Percentiles rank a stretch among this genome's conserved stretches.
These are phyloP conservation scores for Dicyrtoma fusca DNA, from an alignment of 2,888 invertebrate genomes.

Conservation along the genomic window DNA sequence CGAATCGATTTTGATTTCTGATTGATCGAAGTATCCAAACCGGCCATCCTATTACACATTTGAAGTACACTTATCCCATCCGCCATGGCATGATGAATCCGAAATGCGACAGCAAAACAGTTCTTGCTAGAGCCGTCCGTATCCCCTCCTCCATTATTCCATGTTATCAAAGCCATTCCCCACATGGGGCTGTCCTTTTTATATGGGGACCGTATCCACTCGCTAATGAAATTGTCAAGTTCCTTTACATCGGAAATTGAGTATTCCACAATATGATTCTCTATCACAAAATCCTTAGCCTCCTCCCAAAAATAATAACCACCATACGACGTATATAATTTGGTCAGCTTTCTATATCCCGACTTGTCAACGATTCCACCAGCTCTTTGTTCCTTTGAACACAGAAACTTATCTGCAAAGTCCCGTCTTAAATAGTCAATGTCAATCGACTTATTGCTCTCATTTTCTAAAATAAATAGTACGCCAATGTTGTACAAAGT, in stretches of 20 bases:
- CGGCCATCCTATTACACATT: conserved; percentile 1
- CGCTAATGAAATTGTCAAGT: background rate
- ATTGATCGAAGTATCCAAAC: background rate
- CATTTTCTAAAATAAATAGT: conserved; percentile 1
- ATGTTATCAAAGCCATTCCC: conserved; percentile 16
- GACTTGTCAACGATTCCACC: background rate
- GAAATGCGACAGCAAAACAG: conserved; percentile 11
- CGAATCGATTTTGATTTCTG: background rate
- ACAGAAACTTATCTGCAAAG: conserved; percentile 1
- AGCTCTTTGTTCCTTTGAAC: background rate
- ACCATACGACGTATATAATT: conserved; percentile 15
- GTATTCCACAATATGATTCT: conserved; percentile 12
- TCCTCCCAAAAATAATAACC: conserved; percentile 28
- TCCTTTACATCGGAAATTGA: background rate
- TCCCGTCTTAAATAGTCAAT: conserved; percentile 6
- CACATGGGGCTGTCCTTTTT: conserved; percentile 6
- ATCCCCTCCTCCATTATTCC: background rate
- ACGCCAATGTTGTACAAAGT: conserved; percentile 23
- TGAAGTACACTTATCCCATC: conserved; percentile 27
- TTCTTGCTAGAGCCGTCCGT: background rate
- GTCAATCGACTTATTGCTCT: background rate
- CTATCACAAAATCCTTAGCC: background rate
- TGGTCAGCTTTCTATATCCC: conserved; percentile 1
- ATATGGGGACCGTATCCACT: conserved; percentile 25
- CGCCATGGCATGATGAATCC: conserved; percentile 29